Evolutionary conservation across 1,140 invertebrate species (phyloP), one percentile per base, ranked within the genome.

Genomic region (Drosophila lowei): DNA sequence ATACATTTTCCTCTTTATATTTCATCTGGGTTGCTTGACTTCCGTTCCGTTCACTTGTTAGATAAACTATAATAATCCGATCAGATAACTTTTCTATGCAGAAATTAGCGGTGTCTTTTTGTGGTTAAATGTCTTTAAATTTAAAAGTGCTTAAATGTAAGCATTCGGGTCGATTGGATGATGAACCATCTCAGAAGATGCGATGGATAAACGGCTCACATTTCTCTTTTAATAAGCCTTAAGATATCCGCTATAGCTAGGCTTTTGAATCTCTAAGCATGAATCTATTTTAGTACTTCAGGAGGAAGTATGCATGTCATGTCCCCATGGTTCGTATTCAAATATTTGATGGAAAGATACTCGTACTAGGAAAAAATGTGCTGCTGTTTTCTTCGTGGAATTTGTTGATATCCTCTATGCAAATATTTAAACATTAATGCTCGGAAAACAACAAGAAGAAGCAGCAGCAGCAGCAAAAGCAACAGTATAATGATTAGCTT

Each of bases 361-460:
- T 44, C 25, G 38, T 16, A 7, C 30, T 13, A 21, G 9, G 9
- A 52, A 53, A 73, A 30, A 30, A 9, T 30, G 8, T 57, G 60
- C 48, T 41, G 43, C 30, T 52, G 53, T 53, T 43, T 43, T 46
- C 30, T 48, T 57, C 48, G 47, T 11, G 60, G 42, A 73, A 73
- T 73, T 57, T 30, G 16, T 46, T 53, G 38, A 55, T 63, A 64
- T 64, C 52, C 53, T 25, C 47, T 38, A 50, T 64, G 70, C 42
- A 73, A 73, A 73, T 73, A 63, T 57, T 56, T 64, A 48, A 72
- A 53, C 59, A 72, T 48, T 18, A 53, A 72, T 43, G 38, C 23
- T 18, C 18, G 50, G 28, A 42, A 70, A 48, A 46, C 18, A 23
- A 6, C 49, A 47, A 18, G 8, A 49, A 15, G 34, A 9, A 25